Evolutionary conservation across 2,888 invertebrate species (phyloP), one percentile per base, ranked within the genome.

Genomic region (Mesorhabditis belari): DNA sequence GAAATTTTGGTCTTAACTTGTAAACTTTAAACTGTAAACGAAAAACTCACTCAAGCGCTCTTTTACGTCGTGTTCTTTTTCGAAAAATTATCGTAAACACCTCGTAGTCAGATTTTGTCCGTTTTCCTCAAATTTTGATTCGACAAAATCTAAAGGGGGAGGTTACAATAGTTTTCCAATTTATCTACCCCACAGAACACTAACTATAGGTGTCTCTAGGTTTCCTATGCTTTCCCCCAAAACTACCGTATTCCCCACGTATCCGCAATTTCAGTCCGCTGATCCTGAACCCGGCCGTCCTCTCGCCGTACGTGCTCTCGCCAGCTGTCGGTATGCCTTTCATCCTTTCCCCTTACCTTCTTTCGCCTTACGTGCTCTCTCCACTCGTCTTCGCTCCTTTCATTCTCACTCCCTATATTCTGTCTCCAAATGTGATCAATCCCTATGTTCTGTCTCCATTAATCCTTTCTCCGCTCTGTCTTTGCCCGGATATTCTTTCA

Each of bases 401-500:
- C 70, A 70, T 76, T 19, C 61, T 76, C 6, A 73, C 62, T 9
- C 76, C 76, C 4, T 76, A 75, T 58, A 70, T 73, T 12, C 44
- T 76, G 4, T 64, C 73, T 0, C 74, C 73, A 12, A 75, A 73
- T 60, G 69, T 75, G 52, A 66, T 77, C 60, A 77, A 77, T 54
- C 76, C 76, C 0, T 77, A 77, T 60, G 73, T 76, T 2, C 62
- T 77, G 4, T 70, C 71, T 3, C 75, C 77, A 3, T 56, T 76
- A 19, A 69, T 77, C 28, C 64, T 76, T 0, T 64, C 61, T 3
- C 65, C 68, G 0, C 23, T 66, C 3, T 65, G 66, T 5, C 58
- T 72, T n/a, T 69, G 63, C 44, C 67, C 71, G 2, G 72, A 68
- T 56, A 64, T 69, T 12, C 49, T 71, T 3, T 64, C 63, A 2